These are phyloP conservation scores for Mylabris sibirica DNA, from an alignment of 2,888 invertebrate species.

Conservation along the genomic window DNA sequence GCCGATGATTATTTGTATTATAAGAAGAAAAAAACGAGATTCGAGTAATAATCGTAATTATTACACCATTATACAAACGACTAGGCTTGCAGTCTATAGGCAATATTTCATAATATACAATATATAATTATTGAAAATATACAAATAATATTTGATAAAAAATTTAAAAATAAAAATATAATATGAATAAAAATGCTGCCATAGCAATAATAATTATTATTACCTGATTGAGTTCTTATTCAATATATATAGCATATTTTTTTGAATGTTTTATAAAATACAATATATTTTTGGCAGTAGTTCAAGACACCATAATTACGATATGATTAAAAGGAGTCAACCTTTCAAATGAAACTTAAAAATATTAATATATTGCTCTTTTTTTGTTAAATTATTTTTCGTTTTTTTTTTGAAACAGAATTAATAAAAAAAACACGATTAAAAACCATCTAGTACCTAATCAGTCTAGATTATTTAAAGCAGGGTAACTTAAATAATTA, in stretches of 20 bases:
- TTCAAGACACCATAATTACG: constrained; percentile 50
- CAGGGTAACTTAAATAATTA: constrained; percentile 16
- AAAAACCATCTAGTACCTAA: constrained; percentile 22
- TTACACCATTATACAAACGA: constrained; percentile 38
- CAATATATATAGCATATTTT: background rate
- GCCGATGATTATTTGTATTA: constrained; percentile 22
- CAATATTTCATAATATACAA: constrained; percentile 44
- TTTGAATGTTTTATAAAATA: constrained; percentile 22
- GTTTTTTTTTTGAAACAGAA: background rate
- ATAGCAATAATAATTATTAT: constrained; percentile 18
- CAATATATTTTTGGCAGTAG: constrained; percentile 46
- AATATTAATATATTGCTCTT: background rate
- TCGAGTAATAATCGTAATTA: constrained; percentile 33
- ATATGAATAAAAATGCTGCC: constrained; percentile 28
- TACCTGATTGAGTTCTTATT: background rate
- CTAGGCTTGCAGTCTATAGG: constrained; percentile 45
- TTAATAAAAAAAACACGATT: constrained; percentile 20
- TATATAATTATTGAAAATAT: constrained; percentile 24
- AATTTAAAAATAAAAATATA: constrained; percentile 9
- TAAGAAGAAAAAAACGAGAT: constrained; percentile 17
- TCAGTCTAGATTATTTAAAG: constrained; percentile 26
- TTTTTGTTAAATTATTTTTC: background rate
- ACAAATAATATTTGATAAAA: constrained; percentile 18
- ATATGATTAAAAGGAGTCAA: constrained; percentile 39
- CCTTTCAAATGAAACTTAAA: constrained; percentile 12